Conservation (phyloP, 2,797 vertebrate species). For the Leucoraja ocellata region DNA sequence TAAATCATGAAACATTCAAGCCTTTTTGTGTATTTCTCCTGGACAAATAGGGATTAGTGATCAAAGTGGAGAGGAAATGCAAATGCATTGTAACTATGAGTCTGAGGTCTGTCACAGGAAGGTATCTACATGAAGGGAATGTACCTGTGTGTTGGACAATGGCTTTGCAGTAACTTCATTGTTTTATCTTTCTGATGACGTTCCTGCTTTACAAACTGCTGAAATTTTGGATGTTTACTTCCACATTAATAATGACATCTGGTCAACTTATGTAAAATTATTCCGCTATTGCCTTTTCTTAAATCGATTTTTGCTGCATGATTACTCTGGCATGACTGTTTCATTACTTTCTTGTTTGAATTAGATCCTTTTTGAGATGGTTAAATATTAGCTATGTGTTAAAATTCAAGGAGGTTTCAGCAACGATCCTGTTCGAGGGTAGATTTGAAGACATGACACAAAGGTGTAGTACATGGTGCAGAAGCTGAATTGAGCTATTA, state of each 20-base stretch:
- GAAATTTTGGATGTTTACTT: slow-evolving; percentile 39
- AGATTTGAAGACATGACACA: neutral
- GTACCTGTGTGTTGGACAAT: neutral
- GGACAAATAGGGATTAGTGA: neutral
- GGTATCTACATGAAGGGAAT: neutral
- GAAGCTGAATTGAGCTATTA: neutral
- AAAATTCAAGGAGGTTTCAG: slow-evolving; percentile 12
- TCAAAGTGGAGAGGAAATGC: neutral
- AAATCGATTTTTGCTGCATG: slow-evolving; percentile 32
- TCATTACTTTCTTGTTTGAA: slow-evolving; percentile 40
- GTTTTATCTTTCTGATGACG: neutral
- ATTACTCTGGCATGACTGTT: slow-evolving; percentile 36
- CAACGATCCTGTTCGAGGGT: neutral
- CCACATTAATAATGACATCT: slow-evolving; percentile 37
- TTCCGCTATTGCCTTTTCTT: slow-evolving; percentile 17
- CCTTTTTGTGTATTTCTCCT: neutral
- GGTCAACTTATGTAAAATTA: slow-evolving; percentile 32
- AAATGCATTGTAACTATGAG: neutral
- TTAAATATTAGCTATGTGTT: slow-evolving; percentile 38
- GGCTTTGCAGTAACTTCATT: neutral
- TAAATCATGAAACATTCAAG: neutral
- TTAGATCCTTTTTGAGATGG: slow-evolving; percentile 3
- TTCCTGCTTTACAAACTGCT: neutral
- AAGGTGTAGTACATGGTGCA: neutral
- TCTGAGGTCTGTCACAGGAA: neutral